A percentile compares a stretch with the other conserved stretches of the same genome.
These are phyloP conservation scores for Gortyna flavago DNA, from an alignment of 2,888 invertebrate genomes.

Conservation along the genomic window DNA sequence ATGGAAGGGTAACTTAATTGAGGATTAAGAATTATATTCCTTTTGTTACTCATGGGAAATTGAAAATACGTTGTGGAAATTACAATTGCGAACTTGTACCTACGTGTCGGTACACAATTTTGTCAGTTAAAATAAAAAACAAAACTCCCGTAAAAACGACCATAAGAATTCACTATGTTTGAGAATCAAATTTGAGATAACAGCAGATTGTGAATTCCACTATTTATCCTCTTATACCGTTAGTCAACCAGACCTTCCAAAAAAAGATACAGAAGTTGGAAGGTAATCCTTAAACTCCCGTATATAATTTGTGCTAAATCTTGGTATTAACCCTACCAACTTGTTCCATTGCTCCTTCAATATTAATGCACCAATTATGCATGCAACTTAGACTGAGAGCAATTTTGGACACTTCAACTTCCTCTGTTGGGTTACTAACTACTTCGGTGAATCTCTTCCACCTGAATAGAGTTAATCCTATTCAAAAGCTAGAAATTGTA, in stretches of 20 bases:
- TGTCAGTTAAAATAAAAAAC: not conserved
- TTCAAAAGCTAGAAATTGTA: not conserved
- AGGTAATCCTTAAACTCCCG: not conserved
- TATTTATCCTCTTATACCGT: not conserved
- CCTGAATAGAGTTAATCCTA: slow-evolving; percentile 8
- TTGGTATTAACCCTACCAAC: not conserved
- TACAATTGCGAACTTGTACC: not conserved
- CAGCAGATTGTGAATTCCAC: not conserved
- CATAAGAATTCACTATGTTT: no score
- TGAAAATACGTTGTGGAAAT: slow-evolving; percentile 16
- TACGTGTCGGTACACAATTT: not conserved
- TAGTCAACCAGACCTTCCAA: not conserved
- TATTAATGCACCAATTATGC: slow-evolving; percentile 1
- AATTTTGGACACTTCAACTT: slow-evolving; percentile 19
- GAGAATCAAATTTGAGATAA: not conserved
- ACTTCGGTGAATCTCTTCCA: slow-evolving; percentile 1
- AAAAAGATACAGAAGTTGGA: not conserved
- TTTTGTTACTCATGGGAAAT: slow-evolving; percentile 39
- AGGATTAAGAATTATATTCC: slow-evolving; percentile 51
- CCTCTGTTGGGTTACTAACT: slow-evolving; percentile 14
- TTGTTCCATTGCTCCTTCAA: slow-evolving; percentile 1
- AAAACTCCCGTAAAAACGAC: no score
- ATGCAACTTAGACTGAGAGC: slow-evolving; percentile 11
- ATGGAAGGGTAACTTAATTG: slow-evolving; percentile 53
- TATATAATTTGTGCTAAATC: not conserved